phyloP scores from a whole-genome alignment of 1,140 invertebrate species.

The Panonychus citri region DNA sequence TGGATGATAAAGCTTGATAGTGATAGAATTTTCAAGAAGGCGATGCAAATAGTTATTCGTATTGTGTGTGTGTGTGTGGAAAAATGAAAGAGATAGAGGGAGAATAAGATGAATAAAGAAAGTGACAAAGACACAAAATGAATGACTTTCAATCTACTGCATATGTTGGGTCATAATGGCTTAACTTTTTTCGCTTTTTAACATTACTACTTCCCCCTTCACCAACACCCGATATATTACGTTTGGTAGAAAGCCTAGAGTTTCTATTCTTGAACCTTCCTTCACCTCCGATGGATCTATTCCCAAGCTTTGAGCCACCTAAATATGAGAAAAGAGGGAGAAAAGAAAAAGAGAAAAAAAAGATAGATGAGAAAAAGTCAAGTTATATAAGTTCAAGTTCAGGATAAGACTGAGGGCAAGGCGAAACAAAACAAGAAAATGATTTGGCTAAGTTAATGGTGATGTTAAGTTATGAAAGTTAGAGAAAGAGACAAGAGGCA shows the following conservation, averaged over 20 bases:
- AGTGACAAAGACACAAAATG: background rate
- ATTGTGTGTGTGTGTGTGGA: background rate
- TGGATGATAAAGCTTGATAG: too few species aligned
- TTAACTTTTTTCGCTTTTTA: background rate
- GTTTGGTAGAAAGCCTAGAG: background rate
- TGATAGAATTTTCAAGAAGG: too few species aligned
- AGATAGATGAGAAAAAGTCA: background rate
- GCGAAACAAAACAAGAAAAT: too few species aligned
- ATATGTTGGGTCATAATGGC: background rate
- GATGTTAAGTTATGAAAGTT: too few species aligned
- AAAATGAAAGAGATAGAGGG: background rate
- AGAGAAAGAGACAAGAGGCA: too few species aligned
- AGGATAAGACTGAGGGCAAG: too few species aligned
- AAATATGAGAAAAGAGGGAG: background rate
- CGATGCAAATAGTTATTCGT: too few species aligned
- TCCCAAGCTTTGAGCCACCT: background rate
- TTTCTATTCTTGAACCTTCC: background rate
- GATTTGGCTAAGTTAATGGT: too few species aligned
- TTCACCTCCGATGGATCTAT: background rate
- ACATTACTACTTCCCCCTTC: background rate
- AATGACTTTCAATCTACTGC: background rate
- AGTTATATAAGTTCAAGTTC: too few species aligned
- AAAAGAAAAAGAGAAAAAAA: background rate
- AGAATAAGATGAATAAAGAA: background rate
- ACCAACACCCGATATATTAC: background rate